phyloP scores from a whole-genome alignment of 2,888 invertebrate species.

The Pristionchus arcanus region DNA sequence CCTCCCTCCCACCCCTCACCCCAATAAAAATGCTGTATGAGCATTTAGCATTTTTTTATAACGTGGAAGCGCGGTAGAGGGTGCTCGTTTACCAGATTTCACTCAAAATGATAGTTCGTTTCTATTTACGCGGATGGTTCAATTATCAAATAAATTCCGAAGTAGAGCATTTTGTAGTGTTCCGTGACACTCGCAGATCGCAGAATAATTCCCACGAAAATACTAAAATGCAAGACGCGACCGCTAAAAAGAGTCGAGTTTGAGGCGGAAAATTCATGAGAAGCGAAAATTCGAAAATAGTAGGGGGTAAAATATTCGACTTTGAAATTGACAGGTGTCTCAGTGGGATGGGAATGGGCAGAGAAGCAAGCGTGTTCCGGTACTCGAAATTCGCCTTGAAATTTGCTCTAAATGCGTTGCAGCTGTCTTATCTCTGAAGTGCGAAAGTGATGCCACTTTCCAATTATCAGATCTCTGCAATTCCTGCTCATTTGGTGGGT shows the following conservation, averaged over 20 bases:
- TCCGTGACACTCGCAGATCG: background rate
- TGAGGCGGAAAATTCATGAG: background rate
- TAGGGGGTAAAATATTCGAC: background rate
- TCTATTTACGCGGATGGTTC: too few relatives aligned
- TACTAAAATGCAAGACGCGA: background rate
- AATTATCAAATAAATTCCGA: background rate
- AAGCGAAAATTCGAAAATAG: background rate
- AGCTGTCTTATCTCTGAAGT: background rate
- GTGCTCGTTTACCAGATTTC: too few relatives aligned
- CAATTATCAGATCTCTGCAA: background rate
- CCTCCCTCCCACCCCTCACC: too few relatives aligned
- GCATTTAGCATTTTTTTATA: too few relatives aligned
- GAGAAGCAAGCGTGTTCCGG: constrained; percentile 7
- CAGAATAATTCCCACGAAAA: background rate
- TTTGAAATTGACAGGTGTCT: background rate
- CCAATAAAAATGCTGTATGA: too few relatives aligned
- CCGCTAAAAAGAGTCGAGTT: constrained; percentile 12
- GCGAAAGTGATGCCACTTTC: background rate
- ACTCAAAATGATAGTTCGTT: too few relatives aligned
- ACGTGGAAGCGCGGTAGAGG: too few relatives aligned
- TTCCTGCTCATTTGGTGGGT: too few relatives aligned
- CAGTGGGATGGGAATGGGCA: background rate
- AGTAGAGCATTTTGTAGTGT: background rate
- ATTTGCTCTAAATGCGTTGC: background rate
- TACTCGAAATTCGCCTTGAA: background rate